Evolutionary conservation across 2,113 vertebrate genomes (phyloP), one percentile per base, ranked within the genome.

Genomic region (Atrichornis clamosus): DNA sequence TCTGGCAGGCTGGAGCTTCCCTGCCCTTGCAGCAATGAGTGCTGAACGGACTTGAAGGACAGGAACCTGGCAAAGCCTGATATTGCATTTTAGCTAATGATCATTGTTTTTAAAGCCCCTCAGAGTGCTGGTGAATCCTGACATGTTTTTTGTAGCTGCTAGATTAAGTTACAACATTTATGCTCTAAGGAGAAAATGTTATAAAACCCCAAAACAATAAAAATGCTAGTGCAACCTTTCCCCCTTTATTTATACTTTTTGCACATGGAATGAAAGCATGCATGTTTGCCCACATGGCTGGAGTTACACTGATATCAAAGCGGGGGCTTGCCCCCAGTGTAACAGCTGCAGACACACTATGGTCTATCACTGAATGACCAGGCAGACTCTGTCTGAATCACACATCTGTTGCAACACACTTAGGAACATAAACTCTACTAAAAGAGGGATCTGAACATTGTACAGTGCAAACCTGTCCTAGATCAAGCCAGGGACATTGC

Each of bases 401-500:
- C 1, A 4, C 42, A 21, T 47, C 55, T 28, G 9, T 15, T 59
- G 15, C 33, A 70, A 42, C 53, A 42, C n/a, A 37, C 67, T 53
- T 5, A n/a, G 10, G 27, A 63, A 15, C 15, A 13, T 32, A 47
- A 75, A 18, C 28, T 60, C 59, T 44, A 21, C 49, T 6, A 7
- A 16, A 63, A 80, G 83, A 27, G 95, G 93, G 52, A 98, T 97
- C 97, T 96, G 98, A 89, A 97, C 95, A 98, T 97, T 95, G 96
- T 92, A 97, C 96, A 94, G 41, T 7, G 46, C 85, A 97, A 97
- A 96, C 97, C 96, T 95, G 93, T 93, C 62, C 52, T 67, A 79
- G 95, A 97, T 96, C 97, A 96, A 96, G 97, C 98, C 97, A 97
- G 92, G 97, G 98, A 98, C 97, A 98, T 98, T 98, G 96, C 72